phyloP scores from a whole-genome alignment of 2,113 vertebrate species.

The Amphilophus citrinellus region DNA sequence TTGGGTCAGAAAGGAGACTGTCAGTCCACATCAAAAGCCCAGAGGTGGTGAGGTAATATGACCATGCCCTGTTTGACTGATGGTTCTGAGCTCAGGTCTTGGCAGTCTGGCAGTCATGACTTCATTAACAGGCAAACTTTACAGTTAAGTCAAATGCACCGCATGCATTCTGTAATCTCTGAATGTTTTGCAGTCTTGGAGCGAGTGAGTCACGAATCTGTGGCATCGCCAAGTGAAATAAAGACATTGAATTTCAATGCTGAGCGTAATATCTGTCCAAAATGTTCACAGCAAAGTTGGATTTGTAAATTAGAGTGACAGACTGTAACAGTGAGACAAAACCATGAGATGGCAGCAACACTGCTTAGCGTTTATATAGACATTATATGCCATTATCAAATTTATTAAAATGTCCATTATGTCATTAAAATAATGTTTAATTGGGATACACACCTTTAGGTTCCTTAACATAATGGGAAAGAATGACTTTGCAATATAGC shows the following conservation, averaged over 20 bases:
- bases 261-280: not conserved
- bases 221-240: slow-evolving; percentile 24
- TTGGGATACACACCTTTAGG: not conserved
- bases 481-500: slow-evolving; percentile 5
- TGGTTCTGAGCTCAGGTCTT: slow-evolving; percentile 33
- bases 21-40: slow-evolving; percentile 16
- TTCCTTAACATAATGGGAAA: slow-evolving; percentile 10
- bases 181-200: slow-evolving; percentile 22
- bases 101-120: slow-evolving; percentile 42
- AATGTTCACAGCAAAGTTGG: not conserved
- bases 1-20: slow-evolving; percentile 11
- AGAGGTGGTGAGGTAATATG: slow-evolving; percentile 52
- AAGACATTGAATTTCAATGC: slow-evolving; percentile 18
- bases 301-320: not conserved
- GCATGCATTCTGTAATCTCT: slow-evolving; percentile 14
- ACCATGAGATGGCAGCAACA: slow-evolving; percentile 73
- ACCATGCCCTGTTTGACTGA: slow-evolving; percentile 51
- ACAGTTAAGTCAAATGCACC: slow-evolving; percentile 11
- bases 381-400: not conserved
- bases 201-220: slow-evolving; percentile 24
- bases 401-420: not conserved
- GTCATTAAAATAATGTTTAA: not conserved
- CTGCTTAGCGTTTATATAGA: not conserved
- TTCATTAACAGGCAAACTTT: slow-evolving; percentile 34
- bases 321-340: slow-evolving; percentile 43